These are phyloP conservation scores for Phrynocephalus forsythii DNA, from an alignment of 2,797 vertebrate genomes.

Conservation along the genomic window DNA sequence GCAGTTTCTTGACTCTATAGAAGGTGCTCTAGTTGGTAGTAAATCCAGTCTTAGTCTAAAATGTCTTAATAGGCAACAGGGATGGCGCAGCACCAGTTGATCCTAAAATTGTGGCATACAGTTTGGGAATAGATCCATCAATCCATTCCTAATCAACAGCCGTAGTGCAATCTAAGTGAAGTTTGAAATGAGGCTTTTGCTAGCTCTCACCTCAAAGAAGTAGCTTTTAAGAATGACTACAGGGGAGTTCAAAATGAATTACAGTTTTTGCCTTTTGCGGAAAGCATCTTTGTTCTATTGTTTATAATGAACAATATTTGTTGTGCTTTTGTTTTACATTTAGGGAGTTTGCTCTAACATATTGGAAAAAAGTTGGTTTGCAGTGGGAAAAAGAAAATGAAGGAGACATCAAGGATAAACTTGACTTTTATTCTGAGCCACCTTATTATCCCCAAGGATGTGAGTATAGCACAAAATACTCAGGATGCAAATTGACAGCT, in stretches of 20 bases:
- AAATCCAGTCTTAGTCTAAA: not conserved
- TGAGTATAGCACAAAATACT: constrained; percentile 65
- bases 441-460: constrained; percentile 86
- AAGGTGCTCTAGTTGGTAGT: not conserved
- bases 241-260: constrained; percentile 16
- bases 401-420: constrained; percentile 94
- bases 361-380: constrained; percentile 89
- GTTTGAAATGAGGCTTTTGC: not conserved
- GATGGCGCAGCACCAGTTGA: not conserved
- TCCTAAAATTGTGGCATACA: too few species aligned
- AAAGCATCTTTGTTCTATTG: not conserved
- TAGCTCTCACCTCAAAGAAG: not conserved
- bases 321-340: constrained; percentile 32
- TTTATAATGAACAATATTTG: not conserved
- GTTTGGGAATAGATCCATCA: too few species aligned
- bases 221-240: not conserved
- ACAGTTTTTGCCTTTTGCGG: not conserved
- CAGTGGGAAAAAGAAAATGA: constrained; percentile 98
- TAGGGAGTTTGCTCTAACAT: constrained; percentile 83
- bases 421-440: constrained; percentile 87
- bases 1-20: not conserved
- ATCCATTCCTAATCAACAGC: not conserved
- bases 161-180: too few species aligned
- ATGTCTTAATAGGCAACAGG: not conserved
- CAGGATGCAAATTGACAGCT: not conserved